phyloP scores from a whole-genome alignment of 2,113 vertebrate genomes.

The Nibea coibor region DNA sequence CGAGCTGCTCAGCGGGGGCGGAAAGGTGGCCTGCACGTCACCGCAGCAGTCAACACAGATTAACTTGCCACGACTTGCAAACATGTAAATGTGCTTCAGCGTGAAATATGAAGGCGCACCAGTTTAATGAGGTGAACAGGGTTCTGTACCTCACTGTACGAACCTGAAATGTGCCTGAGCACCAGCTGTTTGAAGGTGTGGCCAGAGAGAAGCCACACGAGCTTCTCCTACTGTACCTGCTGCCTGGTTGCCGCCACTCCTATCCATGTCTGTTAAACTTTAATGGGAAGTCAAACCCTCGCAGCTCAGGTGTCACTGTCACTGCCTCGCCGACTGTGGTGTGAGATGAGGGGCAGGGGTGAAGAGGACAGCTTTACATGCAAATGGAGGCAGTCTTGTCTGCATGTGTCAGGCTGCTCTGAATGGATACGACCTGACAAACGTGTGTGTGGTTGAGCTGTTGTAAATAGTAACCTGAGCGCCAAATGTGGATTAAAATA shows the following conservation, averaged over 20 bases:
- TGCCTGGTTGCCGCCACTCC: constrained; percentile 2
- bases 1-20: neutral
- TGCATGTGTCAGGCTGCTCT: neutral
- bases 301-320: constrained; percentile 65
- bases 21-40: neutral
- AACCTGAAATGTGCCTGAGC: neutral
- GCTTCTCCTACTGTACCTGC: constrained; percentile 1
- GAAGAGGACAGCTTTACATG: constrained; percentile 32
- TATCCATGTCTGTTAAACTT: constrained; percentile 67
- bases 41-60: neutral
- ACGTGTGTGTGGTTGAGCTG: neutral
- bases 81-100: neutral
- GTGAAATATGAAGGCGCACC: neutral
- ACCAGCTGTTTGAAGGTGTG: constrained; percentile 44
- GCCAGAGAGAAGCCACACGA: neutral
- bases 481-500: neutral
- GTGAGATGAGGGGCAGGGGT: constrained; percentile 55
- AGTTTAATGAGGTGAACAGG: neutral
- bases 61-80: neutral
- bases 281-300: constrained; percentile 72
- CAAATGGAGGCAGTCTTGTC: neutral
- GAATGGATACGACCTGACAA: neutral
- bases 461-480: neutral
- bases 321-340: constrained; percentile 3
- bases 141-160: neutral